Conservation (phyloP, 2,797 vertebrate species). For the Propithecus perrieri region DNA sequence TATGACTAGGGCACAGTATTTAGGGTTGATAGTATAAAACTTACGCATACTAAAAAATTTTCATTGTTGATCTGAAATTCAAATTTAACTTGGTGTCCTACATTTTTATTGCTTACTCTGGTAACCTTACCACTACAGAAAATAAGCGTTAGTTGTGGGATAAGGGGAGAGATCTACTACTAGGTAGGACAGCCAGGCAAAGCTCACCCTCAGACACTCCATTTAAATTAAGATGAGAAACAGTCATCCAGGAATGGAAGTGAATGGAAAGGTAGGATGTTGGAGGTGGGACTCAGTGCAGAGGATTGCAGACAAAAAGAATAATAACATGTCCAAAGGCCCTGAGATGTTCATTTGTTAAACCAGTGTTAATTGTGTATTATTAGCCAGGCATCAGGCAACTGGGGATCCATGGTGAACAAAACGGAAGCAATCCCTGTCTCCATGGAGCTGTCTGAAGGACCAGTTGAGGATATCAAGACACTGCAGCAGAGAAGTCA, state of each 20-base stretch:
- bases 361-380: neutral
- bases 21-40: neutral
- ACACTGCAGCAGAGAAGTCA: neutral
- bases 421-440: neutral
- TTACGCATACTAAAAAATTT: neutral
- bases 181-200: neutral
- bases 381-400: neutral
- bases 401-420: accelerated
- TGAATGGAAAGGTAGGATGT: neutral
- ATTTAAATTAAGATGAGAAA: neutral
- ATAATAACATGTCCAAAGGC: neutral
- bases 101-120: neutral
- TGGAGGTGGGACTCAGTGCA: neutral
- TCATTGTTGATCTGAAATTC: neutral
- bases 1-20: neutral
- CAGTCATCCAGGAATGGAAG: neutral
- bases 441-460: neutral
- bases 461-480: neutral
- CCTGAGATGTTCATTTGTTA: neutral
- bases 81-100: neutral
- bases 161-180: neutral
- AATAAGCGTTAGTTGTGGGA: neutral
- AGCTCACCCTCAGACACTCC: neutral
- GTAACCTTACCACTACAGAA: neutral
- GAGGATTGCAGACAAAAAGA: neutral